Evolutionary conservation across 30 jellyfish, hydroid and myxozoan species (phyloP), one percentile per base, ranked within the genome.

Genomic region (Pelagia noctiluca): DNA sequence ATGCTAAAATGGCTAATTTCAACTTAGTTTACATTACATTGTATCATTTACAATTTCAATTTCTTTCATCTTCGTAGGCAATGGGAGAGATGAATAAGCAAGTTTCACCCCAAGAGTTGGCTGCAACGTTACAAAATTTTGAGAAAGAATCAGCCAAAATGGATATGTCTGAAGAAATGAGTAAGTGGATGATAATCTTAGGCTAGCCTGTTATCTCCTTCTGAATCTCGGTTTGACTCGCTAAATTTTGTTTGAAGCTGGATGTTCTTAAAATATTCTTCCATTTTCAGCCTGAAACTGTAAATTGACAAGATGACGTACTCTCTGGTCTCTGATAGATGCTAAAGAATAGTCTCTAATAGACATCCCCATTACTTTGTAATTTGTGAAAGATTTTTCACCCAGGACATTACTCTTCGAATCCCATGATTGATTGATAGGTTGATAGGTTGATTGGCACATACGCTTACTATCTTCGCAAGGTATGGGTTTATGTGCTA

Each of bases 31-130:
- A 42, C 57, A 42, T 42, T 42, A 5, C 57, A 42, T 42, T 42
- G 57, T 42, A 42, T 42, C 57, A 5, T 48, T 48, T 48, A 11
- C 13, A 11, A 11, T 48, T 13, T 48, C 18, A 11, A 11, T 11
- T n/a, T 61, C 18, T 23, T 23, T 66, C 29, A 13, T 33, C 48
- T 3, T 71, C 34, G n/a, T 52, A 86, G 96, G 98, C 96, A 65
- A 93, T 93, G 98, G 98, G 98, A 25, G 92, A 78, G 38, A 86
- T 93, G 98, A 93, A 87, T 67, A 86, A 93, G 71, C 98, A 93
- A 67, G 78, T 93, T 63, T 76, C 93, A 36, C 96, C 94, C 38
- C 93, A 93, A 83, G 86, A 87, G 2, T 68, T 93, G 66, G 88
- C 95, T 21, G 88, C 76, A 54, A 88, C 98, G 19, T 32, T 93